These are phyloP conservation scores for Argyresthia goedartella DNA, from an alignment of 2,888 invertebrate species.

Conservation along the genomic window DNA sequence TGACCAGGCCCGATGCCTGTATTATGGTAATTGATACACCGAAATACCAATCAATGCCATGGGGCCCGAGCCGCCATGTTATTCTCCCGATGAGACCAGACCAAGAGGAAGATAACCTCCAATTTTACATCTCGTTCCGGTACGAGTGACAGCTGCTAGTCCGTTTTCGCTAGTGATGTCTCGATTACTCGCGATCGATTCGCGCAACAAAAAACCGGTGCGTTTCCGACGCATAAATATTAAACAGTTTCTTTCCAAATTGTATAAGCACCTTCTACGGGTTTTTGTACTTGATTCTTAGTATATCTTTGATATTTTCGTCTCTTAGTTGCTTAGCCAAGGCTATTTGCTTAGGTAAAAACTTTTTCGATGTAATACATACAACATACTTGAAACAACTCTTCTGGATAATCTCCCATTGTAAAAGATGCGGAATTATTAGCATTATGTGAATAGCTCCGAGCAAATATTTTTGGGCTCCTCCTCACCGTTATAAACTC, in stretches of 20 bases:
- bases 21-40: no score
- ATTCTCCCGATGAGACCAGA: no score
- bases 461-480: background rate
- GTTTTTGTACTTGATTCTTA: background rate
- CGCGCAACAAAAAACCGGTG: no score
- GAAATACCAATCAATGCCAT: no score
- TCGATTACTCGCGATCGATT: no score
- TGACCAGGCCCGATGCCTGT: no score
- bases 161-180: no score
- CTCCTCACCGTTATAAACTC: background rate
- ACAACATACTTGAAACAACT: background rate
- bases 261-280: background rate
- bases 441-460: background rate
- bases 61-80: no score
- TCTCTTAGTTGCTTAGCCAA: background rate
- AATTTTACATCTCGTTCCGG: no score
- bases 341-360: background rate
- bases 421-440: background rate
- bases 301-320: background rate
- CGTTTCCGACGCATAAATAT: no score
- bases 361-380: background rate
- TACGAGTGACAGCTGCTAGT: no score
- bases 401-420: background rate
- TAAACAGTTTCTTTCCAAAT: background rate
- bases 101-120: no score